phyloP scores from a whole-genome alignment of 2,113 vertebrate species.

The Oreochromis niloticus region DNA sequence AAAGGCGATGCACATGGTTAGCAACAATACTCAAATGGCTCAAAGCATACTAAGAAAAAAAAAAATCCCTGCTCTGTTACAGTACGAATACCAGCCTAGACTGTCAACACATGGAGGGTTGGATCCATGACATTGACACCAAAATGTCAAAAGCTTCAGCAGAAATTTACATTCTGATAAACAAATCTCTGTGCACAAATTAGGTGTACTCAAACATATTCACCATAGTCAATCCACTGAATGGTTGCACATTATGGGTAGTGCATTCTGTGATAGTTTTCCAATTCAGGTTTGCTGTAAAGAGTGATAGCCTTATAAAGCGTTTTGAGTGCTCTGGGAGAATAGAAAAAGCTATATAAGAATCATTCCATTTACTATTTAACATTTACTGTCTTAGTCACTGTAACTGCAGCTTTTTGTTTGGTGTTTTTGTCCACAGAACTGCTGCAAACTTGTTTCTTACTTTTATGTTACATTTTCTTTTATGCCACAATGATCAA shows the following conservation, averaged over 20 bases:
- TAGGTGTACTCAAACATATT: neutral
- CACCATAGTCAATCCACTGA: neutral
- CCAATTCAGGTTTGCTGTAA: neutral
- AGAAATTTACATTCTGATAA: neutral
- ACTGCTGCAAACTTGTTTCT: neutral
- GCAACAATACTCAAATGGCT: neutral
- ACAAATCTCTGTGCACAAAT: neutral
- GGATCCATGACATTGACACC: neutral
- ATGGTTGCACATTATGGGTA: neutral
- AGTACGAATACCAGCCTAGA: neutral
- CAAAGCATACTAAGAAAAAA: neutral
- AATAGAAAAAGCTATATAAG: neutral
- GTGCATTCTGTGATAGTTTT: neutral
- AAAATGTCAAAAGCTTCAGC: neutral
- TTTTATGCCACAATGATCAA: neutral
- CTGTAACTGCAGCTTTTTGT: neutral
- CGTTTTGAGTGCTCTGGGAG: neutral
- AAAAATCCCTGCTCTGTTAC: accelerated
- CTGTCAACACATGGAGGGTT: neutral
- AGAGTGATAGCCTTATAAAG: neutral
- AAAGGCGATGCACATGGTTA: neutral
- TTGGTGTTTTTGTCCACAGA: neutral
- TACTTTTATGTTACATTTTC: neutral
- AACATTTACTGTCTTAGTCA: neutral
- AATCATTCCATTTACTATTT: neutral